These are phyloP conservation scores for Mellilla xanthometata DNA, from an alignment of 2,888 invertebrate genomes.

Conservation along the genomic window DNA sequence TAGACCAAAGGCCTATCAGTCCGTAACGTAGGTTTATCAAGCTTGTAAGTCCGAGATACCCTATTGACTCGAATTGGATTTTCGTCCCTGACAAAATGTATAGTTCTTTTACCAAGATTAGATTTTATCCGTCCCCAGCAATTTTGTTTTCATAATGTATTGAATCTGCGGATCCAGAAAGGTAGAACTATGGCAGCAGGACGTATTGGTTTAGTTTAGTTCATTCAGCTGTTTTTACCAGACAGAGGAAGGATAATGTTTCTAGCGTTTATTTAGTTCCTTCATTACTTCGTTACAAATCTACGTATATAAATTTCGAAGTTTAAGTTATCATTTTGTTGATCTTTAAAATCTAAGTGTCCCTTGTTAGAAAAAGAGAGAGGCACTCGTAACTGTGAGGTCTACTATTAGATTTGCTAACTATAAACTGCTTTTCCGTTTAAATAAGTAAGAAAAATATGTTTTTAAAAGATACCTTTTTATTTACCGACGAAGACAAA, in stretches of 20 bases:
- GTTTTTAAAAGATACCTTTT: constrained; percentile 42
- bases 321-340: too few relatives aligned
- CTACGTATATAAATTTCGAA: too few relatives aligned
- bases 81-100: constrained; percentile 41
- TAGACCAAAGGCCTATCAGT: not conserved
- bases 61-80: constrained; percentile 45
- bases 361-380: too few relatives aligned
- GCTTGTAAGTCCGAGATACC: constrained; percentile 35
- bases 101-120: constrained; percentile 40
- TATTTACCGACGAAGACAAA: constrained; percentile 55
- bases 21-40: constrained; percentile 8
- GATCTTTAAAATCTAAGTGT: too few relatives aligned
- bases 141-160: constrained; percentile 39
- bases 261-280: too few relatives aligned
- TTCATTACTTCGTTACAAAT: too few relatives aligned
- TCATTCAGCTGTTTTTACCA: too few relatives aligned
- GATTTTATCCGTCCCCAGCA: constrained; percentile 37
- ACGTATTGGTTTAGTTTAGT: constrained; percentile 1
- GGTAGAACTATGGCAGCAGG: constrained; percentile 15
- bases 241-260: too few relatives aligned
- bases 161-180: constrained; percentile 30
- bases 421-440: too few relatives aligned
- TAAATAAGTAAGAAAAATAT: too few relatives aligned
- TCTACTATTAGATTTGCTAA: too few relatives aligned
- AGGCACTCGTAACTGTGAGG: too few relatives aligned